Conservation (phyloP, 2,888 invertebrate species). For the Dicycla oo region DNA sequence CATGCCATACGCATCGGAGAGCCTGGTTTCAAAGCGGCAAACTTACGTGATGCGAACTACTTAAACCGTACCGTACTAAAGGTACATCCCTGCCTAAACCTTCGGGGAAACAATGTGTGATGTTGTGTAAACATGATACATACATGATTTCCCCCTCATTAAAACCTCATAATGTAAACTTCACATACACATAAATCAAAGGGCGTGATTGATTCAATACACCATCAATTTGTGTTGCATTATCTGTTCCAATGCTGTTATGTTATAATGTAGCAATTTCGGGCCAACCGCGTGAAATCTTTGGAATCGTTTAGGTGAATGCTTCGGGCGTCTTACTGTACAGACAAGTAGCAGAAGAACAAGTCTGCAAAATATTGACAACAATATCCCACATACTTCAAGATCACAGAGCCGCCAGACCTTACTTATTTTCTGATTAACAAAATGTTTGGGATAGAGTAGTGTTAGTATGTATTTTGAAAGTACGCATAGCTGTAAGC, state of each 20-base stretch:
- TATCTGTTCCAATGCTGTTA: slow-evolving; percentile 64
- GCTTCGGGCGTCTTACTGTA: slow-evolving; percentile 43
- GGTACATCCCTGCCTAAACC: not conserved
- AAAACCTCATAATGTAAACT: slow-evolving; percentile 5
- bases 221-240: slow-evolving; percentile 60
- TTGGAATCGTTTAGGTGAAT: slow-evolving; percentile 66
- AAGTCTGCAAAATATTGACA: not conserved
- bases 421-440: too few relatives aligned
- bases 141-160: not conserved
- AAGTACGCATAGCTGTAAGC: too few relatives aligned
- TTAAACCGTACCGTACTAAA: not conserved
- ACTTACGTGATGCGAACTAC: too few relatives aligned
- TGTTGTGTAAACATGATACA: not conserved
- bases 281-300: slow-evolving; percentile 62
- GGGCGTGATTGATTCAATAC: slow-evolving; percentile 4
- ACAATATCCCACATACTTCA: too few relatives aligned
- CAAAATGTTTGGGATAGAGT: too few relatives aligned
- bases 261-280: slow-evolving; percentile 71
- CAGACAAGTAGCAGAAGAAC: slow-evolving; percentile 31
- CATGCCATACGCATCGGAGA: too few relatives aligned
- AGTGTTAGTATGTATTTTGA: too few relatives aligned
- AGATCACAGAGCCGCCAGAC: too few relatives aligned
- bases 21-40: too few relatives aligned
- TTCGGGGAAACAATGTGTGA: not conserved
- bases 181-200: slow-evolving; percentile 22